A percentile compares a stretch with the other conserved stretches of the same genome.
Evolutionary conservation across 2,888 invertebrate species (phyloP).

Genomic region (Ornithoptera priamus): DNA sequence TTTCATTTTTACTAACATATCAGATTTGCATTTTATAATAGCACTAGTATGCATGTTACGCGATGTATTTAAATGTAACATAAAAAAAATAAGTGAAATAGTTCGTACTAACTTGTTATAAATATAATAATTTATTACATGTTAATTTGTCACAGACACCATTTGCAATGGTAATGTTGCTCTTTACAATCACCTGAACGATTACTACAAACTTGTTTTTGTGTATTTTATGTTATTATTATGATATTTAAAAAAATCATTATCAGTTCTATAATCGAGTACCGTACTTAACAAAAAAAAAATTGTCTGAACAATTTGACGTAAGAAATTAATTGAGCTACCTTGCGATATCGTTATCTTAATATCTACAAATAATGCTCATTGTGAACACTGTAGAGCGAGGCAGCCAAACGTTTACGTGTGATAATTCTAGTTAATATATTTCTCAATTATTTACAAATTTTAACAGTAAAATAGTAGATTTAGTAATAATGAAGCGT

Average conservation of each 20-base stretch:
- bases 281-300: background rate
- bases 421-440: constrained; percentile 37
- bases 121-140: background rate
- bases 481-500: constrained; percentile 48
- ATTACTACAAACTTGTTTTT: constrained; percentile 7
- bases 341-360: constrained; percentile 72
- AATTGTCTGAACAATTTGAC: constrained; percentile 20
- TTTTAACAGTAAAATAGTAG: constrained; percentile 21
- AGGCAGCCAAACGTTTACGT: constrained; percentile 57
- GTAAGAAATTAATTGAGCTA: constrained; percentile 49
- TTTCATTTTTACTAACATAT: constrained; percentile 7
- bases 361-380: constrained; percentile 68
- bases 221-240: background rate
- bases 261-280: background rate
- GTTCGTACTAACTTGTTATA: background rate
- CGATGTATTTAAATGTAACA: background rate
- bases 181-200: constrained; percentile 1
- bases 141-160: background rate
- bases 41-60: background rate
- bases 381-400: constrained; percentile 57
- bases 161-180: constrained; percentile 7
- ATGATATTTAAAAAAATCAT: background rate
- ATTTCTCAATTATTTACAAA: constrained; percentile 19
- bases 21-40: background rate
- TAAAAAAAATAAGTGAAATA: too few species aligned